Evolutionary conservation across 1,140 invertebrate species (phyloP).

Genomic region (Euwallacea similis): DNA sequence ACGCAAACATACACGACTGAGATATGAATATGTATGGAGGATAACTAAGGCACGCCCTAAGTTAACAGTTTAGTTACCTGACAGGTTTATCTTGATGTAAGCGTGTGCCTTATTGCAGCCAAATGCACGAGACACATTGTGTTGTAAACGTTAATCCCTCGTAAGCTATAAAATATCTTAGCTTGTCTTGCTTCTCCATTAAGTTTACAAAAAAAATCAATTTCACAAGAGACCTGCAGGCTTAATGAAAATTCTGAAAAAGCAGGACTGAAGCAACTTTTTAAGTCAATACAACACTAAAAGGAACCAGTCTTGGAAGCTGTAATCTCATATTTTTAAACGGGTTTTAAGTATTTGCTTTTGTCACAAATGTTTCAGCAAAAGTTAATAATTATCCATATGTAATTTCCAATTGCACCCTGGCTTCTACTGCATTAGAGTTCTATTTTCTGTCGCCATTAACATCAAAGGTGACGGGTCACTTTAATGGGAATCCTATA

Average conservation of each 20-base stretch:
- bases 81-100: background rate
- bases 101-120: no score
- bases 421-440: background rate
- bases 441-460: background rate
- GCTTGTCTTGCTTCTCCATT: no score
- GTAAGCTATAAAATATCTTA: no score
- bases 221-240: no score
- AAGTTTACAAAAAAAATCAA: no score
- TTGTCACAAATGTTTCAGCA: no score
- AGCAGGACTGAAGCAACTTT: background rate
- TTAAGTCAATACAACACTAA: background rate
- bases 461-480: background rate
- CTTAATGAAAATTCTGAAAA: background rate
- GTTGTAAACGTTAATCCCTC: no score
- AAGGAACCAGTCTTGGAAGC: background rate
- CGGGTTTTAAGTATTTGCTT: no score
- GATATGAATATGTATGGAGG: background rate
- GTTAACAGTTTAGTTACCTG: slow-evolving; percentile 4
- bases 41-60: background rate
- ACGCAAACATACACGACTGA: no score
- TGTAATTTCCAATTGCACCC: background rate
- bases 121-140: no score
- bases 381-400: no score
- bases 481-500: background rate
- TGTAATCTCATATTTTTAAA: no score